phyloP scores from a whole-genome alignment of 1,140 invertebrate genomes.

The Drosophila nannoptera region DNA sequence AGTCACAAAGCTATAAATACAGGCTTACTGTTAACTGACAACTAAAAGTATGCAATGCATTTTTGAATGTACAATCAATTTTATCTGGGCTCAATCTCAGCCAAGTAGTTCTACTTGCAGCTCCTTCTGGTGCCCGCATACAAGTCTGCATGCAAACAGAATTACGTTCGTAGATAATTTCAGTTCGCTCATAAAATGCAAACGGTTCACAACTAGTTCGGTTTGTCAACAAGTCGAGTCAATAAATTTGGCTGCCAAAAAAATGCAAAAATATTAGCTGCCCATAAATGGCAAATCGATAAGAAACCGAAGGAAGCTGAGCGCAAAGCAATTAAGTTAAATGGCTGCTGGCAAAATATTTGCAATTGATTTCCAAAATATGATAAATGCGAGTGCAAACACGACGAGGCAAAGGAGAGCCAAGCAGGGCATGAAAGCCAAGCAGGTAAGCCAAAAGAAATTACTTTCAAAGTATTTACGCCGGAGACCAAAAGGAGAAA shows the following conservation, averaged over 20 bases:
- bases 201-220: background rate
- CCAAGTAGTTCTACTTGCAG: no score
- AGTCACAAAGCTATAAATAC: no score
- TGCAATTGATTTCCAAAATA: constrained; percentile 15
- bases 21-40: constrained; percentile 1
- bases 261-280: constrained; percentile 26
- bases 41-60: constrained; percentile 32
- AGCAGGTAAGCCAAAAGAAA: constrained; percentile 1
- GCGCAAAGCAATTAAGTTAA: constrained; percentile 50
- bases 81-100: no score
- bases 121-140: no score
- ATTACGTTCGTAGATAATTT: background rate
- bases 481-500: background rate
- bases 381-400: constrained; percentile 36
- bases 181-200: background rate
- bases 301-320: constrained; percentile 14
- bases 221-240: background rate
- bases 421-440: background rate
- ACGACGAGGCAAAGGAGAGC: background rate
- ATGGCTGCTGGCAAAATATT: constrained; percentile 30
- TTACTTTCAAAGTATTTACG: background rate
- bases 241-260: constrained; percentile 11
- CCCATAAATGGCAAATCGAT: constrained; percentile 66
- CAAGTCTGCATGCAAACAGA: background rate
- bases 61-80: no score